phyloP scores from a whole-genome alignment of 2,888 invertebrate genomes.

The Phania funesta region DNA sequence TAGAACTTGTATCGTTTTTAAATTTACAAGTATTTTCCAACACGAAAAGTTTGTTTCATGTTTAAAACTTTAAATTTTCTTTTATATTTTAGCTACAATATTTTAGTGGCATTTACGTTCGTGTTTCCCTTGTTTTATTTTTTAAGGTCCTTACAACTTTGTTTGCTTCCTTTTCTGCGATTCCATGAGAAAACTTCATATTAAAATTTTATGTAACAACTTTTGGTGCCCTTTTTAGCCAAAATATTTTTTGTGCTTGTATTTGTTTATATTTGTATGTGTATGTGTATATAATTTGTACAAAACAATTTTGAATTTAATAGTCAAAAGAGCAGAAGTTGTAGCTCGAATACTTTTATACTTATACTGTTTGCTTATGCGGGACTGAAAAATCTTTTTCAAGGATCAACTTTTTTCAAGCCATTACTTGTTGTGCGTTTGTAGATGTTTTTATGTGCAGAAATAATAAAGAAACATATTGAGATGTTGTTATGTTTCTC shows the following conservation, averaged over 20 bases:
- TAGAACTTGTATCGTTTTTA: not conserved
- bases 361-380: not conserved
- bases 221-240: conserved; percentile 14
- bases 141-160: not conserved
- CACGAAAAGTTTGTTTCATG: not conserved
- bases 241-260: conserved; percentile 4
- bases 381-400: conserved; percentile 9
- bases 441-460: too few relatives aligned
- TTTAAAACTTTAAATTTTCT: not conserved
- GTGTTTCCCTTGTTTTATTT: not conserved
- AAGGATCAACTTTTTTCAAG: conserved; percentile 29
- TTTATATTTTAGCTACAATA: conserved; percentile 35
- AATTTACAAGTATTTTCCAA: not conserved
- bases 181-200: conserved; percentile 50
- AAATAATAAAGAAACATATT: too few relatives aligned
- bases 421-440: too few relatives aligned
- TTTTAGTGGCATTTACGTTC: conserved; percentile 18
- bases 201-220: conserved; percentile 53
- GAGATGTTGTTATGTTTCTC: too few relatives aligned
- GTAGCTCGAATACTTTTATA: conserved; percentile 13
- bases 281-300: too few relatives aligned
- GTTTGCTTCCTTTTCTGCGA: not conserved
- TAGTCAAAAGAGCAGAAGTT: conserved; percentile 42
- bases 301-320: conserved; percentile 49
- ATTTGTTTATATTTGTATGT: not conserved